Percentiles rank a stretch among this genome's conserved stretches.
Conservation (phyloP, 2,797 vertebrate genomes). For the Rhabdophis nuchalis region DNA sequence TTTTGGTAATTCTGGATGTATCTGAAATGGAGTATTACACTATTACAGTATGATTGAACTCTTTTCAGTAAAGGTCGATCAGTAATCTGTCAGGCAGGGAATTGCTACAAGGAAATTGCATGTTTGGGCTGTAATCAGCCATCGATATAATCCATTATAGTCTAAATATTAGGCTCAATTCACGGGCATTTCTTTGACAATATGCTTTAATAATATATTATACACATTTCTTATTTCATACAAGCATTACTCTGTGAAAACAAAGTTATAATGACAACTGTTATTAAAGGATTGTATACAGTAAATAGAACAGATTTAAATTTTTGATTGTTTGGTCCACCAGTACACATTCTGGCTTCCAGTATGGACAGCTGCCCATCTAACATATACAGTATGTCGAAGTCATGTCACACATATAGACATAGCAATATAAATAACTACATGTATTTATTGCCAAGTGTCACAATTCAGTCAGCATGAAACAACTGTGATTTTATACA, state of each 20-base stretch:
- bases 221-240: background rate
- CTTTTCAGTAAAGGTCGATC: background rate
- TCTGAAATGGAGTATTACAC: background rate
- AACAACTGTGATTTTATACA: slow-evolving; percentile 13
- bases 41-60: background rate
- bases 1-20: background rate
- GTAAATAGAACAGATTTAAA: background rate
- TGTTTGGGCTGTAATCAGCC: background rate
- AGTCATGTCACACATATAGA: slow-evolving; percentile 4
- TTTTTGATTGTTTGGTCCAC: background rate
- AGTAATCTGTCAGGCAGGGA: background rate
- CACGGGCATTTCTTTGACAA: background rate
- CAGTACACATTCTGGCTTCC: background rate
- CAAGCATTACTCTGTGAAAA: background rate
- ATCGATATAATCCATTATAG: background rate
- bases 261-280: background rate
- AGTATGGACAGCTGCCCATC: rapidly evolving
- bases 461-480: slow-evolving; percentile 37
- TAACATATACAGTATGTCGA: background rate
- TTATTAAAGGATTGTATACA: background rate
- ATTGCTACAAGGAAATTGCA: background rate
- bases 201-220: background rate
- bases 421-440: background rate
- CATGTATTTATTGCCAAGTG: background rate
- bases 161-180: background rate